A percentile compares a stretch with the other conserved stretches of the same genome.
phyloP scores from a whole-genome alignment of 2,113 vertebrate species.

The Sarotherodon lohbergeri region DNA sequence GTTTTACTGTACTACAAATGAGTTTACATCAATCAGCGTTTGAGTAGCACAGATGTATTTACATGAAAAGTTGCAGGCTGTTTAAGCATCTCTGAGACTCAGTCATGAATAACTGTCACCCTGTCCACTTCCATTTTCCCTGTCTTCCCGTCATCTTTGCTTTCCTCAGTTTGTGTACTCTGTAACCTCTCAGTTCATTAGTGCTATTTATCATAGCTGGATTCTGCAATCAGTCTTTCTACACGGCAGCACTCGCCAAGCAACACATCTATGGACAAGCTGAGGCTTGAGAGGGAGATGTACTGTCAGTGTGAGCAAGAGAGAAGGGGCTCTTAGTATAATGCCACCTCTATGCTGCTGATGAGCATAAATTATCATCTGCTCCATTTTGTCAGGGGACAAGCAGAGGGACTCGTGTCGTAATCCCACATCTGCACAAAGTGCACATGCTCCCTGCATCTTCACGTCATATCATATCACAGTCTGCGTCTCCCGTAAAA shows the following conservation, averaged over 20 bases:
- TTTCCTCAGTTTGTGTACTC: slow-evolving; percentile 37
- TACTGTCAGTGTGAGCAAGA: neutral
- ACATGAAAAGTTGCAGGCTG: neutral
- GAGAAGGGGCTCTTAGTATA: neutral
- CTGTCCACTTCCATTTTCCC: neutral
- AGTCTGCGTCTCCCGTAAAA: neutral
- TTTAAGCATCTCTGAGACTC: neutral
- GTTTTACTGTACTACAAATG: neutral
- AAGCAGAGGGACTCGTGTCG: neutral
- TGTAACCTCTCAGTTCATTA: slow-evolving; percentile 68
- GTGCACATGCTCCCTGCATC: neutral
- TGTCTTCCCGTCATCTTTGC: neutral
- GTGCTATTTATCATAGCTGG: slow-evolving; percentile 63
- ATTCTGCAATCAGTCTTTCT: slow-evolving; percentile 70
- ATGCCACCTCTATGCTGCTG: slow-evolving; percentile 5
- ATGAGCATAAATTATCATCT: neutral
- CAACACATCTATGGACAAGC: slow-evolving; percentile 56
- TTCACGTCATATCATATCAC: neutral
- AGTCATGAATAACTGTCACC: neutral
- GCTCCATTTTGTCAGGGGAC: neutral
- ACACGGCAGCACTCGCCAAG: slow-evolving; percentile 61
- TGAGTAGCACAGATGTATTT: neutral
- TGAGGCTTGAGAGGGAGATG: slow-evolving; percentile 20
- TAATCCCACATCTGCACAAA: neutral
- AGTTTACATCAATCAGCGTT: neutral